Percentiles rank a stretch among this genome's conserved stretches.
Evolutionary conservation across 2,797 vertebrate genomes (phyloP).

Genomic region (Xiphophorus birchmanni): DNA sequence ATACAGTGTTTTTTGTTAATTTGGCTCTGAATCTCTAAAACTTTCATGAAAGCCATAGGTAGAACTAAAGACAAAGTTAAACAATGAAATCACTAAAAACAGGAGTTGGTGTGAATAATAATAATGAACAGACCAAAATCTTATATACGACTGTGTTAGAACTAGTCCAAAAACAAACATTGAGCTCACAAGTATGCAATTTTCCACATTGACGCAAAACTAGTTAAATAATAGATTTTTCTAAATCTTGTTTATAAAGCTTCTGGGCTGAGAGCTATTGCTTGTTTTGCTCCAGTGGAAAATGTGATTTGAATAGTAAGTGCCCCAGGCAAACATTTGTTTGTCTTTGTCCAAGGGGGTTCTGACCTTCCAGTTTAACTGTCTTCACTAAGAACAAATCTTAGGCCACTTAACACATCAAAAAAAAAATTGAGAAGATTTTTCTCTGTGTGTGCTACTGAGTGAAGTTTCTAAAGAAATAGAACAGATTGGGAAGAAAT

Average conservation of each 20-base stretch:
- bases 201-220: not conserved
- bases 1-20: not conserved
- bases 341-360: not conserved
- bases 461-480: not conserved
- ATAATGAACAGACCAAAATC: not conserved
- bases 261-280: not conserved
- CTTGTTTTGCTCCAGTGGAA: slow-evolving; percentile 12
- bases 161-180: not conserved
- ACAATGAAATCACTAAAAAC: not conserved
- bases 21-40: not conserved
- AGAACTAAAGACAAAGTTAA: not conserved
- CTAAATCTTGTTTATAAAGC: not conserved
- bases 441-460: not conserved
- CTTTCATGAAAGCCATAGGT: not conserved
- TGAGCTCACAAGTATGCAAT: not conserved
- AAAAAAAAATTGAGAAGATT: not conserved
- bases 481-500: not conserved
- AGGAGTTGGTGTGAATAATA: not conserved
- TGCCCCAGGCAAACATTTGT: not conserved
- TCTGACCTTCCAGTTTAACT: not conserved
- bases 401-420: not conserved
- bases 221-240: not conserved
- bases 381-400: not conserved
- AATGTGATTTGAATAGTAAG: slow-evolving; percentile 17
- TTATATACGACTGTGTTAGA: not conserved